A percentile compares a stretch with the other conserved stretches of the same genome.
phyloP scores from a whole-genome alignment of 2,888 invertebrate genomes.

The Aporophyla nigra region DNA sequence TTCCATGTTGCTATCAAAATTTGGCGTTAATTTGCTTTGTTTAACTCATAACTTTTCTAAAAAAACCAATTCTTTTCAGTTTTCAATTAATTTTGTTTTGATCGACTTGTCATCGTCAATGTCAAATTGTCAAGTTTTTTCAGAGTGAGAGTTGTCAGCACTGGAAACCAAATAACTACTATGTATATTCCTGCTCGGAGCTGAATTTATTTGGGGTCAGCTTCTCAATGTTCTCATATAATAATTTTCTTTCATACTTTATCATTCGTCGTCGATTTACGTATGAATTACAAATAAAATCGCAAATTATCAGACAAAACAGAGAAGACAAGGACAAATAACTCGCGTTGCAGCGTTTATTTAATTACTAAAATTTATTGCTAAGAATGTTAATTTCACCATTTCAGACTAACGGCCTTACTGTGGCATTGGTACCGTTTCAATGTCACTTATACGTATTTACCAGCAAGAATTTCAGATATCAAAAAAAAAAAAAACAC shows the following conservation, averaged over 20 bases:
- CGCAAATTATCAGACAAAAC: background rate
- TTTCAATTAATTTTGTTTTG: background rate
- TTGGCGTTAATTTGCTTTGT: background rate
- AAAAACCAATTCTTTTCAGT: background rate
- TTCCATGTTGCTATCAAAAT: constrained; percentile 43
- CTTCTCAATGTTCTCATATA: too few relatives aligned
- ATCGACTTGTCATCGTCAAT: background rate
- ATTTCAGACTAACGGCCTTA: background rate
- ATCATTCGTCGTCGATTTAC: background rate
- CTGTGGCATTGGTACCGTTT: too few relatives aligned
- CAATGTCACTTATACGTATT: background rate
- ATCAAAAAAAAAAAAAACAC: background rate
- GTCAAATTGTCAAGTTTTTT: constrained; percentile 4
- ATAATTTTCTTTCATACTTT: too few relatives aligned
- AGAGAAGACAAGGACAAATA: too few relatives aligned
- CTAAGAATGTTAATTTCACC: background rate
- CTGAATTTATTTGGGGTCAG: too few relatives aligned
- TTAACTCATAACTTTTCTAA: constrained; percentile 4
- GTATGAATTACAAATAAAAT: background rate
- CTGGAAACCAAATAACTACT: background rate
- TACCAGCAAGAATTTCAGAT: background rate
- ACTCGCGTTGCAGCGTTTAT: background rate
- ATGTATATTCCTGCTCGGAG: too few relatives aligned
- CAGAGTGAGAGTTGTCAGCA: constrained; percentile 6
- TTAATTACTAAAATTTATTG: too few relatives aligned